Percentiles rank a stretch among this genome's conserved stretches.
Conservation (phyloP, 2,113 vertebrate genomes). For the Cichladusa arquata region DNA sequence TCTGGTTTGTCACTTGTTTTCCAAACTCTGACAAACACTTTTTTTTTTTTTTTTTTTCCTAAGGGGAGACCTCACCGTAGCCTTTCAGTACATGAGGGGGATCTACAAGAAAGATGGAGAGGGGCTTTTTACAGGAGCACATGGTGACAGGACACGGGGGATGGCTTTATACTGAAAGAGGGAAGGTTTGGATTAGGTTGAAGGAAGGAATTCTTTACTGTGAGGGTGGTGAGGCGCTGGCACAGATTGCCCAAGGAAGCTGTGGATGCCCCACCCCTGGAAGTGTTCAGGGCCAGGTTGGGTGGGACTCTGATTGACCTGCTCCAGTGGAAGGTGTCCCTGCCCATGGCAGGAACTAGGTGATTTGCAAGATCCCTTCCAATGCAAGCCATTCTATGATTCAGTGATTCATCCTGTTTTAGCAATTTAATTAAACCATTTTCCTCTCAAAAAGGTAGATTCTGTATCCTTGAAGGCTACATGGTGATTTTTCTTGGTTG, state of each 20-base stretch:
- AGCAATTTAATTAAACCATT: not conserved
- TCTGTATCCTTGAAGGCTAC: not conserved
- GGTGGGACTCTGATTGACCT: not conserved
- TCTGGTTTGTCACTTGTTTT: not conserved
- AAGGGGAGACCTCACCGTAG: not conserved
- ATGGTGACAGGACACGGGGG: not conserved
- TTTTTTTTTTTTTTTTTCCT: not conserved
- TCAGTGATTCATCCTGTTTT: not conserved
- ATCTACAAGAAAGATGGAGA: not conserved
- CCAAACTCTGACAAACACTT: not conserved
- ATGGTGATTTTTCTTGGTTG: not conserved
- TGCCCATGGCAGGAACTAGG: not conserved
- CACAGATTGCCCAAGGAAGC: not conserved
- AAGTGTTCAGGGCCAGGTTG: not conserved
- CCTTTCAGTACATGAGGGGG: not conserved
- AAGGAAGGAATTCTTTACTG: not conserved
- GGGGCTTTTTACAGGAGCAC: not conserved
- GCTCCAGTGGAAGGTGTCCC: not conserved
- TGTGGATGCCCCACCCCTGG: not conserved
- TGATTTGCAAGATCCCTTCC: not conserved
- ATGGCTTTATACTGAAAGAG: not conserved
- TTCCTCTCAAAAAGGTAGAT: not conserved
- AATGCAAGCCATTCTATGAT: not conserved
- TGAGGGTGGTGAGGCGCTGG: not conserved
- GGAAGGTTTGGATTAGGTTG: not conserved